Conservation (phyloP, 2,797 vertebrate species). For the Gymnoscopelus braueri region DNA sequence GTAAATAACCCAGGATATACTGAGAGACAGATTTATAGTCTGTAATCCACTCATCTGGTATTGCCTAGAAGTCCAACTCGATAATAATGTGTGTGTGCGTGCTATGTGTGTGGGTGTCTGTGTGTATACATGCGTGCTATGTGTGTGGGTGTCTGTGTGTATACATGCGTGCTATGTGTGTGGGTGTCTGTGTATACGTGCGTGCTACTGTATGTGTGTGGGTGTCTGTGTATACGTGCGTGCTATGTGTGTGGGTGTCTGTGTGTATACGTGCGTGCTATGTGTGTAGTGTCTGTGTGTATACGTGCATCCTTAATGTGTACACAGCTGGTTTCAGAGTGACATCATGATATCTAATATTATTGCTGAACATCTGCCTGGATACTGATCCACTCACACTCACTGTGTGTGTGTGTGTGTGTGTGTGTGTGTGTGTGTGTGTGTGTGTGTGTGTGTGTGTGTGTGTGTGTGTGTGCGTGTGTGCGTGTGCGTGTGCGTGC, state of each 20-base stretch:
- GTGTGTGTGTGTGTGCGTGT: conserved; percentile 8
- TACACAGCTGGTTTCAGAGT: conserved; percentile 1
- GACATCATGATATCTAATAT: not conserved
- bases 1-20: conserved; percentile 4
- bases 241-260: not conserved
- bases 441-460: conserved; percentile 67
- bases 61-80: not conserved
- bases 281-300: conserved; percentile 3
- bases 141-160: conserved; percentile 4
- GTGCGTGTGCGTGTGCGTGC: conserved; percentile 15
- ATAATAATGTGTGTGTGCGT: too few species aligned
- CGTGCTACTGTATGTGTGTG: too few species aligned
- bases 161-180: not conserved
- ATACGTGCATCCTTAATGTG: not conserved
- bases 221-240: too few species aligned
- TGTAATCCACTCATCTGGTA: not conserved
- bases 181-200: too few species aligned
- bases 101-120: too few species aligned
- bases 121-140: too few species aligned
- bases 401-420: conserved; percentile 15
- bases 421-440: not conserved
- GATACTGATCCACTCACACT: conserved; percentile 14
- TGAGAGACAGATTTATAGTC: conserved; percentile 12
- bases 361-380: not conserved
- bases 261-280: not conserved